Base-by-base conservation (phyloP, 2,888 invertebrate genomes). In the Diplolepis rosae region DNA sequence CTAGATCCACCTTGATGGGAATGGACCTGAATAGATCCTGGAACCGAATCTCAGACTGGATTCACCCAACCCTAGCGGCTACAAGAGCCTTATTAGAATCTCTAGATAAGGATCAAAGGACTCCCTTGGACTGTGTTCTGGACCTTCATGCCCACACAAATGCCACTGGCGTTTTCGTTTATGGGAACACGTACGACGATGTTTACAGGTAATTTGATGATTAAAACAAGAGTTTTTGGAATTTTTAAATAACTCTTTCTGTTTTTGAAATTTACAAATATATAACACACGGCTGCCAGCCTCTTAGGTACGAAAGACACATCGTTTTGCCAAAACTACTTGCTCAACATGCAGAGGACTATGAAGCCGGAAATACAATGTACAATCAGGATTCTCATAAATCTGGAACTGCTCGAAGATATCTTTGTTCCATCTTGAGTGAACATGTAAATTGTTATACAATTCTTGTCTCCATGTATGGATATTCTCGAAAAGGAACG, bases 101-200 rank as follows among this genome's bases (percentile, higher is more conserved):
- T 82, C 91, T 97, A 74, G 94, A 95, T 82, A 92, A 93, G 82
- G 95, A 94, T 79, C 87, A 91, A 89, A 92, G 92, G 76, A 86
- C 90, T 18, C 96, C 98, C 79, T 89, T 99, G 82, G 98, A 98
- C 89, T 96, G 98, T 87, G 95, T 98, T 74, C 92, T 99, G 69
- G 99, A 99, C 89, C 91, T 99, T 65, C 99, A 99, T 87, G 96
- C 97, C 6, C 97, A 99, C 87, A 93, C 96, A 13, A 97, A 95
- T 79, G 92, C 97, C 73, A 94, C 95, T 85, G 98, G 98, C 7
- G 94, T 96, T 68, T 99, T 98, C 89, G 94, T 98, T 75, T 96
- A 97, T 83, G 99, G 98, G 24, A 98, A 98, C 87, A 94, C 95
- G 0, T 97, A 96, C 83, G 96, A 96, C 82, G 96, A 97, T 86